Evolutionary conservation across 2,113 vertebrate species (phyloP).

Genomic region (Nerophis ophidion): DNA sequence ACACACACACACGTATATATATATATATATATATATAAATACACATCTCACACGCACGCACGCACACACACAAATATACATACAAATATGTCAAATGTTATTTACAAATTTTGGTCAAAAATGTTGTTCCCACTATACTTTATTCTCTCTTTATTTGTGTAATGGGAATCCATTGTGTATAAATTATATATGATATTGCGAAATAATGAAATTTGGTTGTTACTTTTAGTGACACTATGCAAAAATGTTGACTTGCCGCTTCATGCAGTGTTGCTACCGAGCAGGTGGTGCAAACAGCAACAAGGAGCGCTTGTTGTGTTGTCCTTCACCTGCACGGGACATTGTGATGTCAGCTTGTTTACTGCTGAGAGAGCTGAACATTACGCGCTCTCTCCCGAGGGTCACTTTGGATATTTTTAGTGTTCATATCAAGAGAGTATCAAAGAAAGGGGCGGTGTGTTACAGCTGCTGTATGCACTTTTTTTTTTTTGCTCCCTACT

Average conservation of each 20-base stretch:
- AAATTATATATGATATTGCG: neutral
- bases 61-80: no score
- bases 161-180: neutral
- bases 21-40: no score
- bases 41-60: no score
- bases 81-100: no score
- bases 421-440: slow-evolving; percentile 51
- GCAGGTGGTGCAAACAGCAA: slow-evolving; percentile 27
- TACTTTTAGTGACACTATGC: neutral
- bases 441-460: slow-evolving; percentile 43
- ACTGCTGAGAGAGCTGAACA: slow-evolving; percentile 51
- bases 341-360: slow-evolving; percentile 63
- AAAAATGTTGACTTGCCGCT: neutral
- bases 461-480: slow-evolving; percentile 21
- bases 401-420: slow-evolving; percentile 62
- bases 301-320: slow-evolving; percentile 27
- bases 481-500: slow-evolving; percentile 7
- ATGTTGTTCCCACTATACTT: no score
- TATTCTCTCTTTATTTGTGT: no score
- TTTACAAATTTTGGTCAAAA: no score
- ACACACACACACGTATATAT: no score
- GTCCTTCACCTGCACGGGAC: slow-evolving; percentile 65
- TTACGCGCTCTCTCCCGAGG: slow-evolving; percentile 50
- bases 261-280: neutral
- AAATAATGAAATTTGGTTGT: no score